These are phyloP conservation scores for Diadema setosum DNA, from an alignment of 35 echinoderm and acorn worm species.

Conservation along the genomic window DNA sequence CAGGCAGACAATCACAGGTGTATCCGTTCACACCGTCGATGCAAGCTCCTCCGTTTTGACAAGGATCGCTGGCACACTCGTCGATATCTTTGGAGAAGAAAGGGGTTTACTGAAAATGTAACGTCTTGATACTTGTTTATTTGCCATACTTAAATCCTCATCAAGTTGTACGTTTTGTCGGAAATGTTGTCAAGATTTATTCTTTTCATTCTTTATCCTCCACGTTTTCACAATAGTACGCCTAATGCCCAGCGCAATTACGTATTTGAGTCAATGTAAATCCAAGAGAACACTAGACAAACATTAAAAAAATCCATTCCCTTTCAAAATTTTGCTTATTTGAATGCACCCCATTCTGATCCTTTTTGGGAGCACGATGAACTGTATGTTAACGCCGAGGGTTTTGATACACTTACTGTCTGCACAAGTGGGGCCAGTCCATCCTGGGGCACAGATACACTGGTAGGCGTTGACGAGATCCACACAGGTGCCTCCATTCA, in stretches of 20 bases:
- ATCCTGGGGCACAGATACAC: constrained; percentile 14
- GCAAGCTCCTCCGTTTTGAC: constrained; percentile 31
- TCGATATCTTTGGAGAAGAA: neutral
- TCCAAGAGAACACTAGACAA: neutral
- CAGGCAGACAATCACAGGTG: constrained; percentile 10
- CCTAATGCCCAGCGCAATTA: neutral
- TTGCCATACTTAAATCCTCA: neutral
- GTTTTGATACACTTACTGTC: neutral
- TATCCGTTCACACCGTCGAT: constrained; percentile 14
- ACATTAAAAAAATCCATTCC: neutral
- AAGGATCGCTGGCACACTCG: constrained; percentile 32
- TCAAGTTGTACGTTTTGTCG: neutral
- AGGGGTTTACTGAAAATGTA: neutral
- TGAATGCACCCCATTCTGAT: neutral
- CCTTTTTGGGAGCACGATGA: neutral
- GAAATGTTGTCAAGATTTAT: neutral
- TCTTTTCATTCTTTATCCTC: neutral
- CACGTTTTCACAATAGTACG: neutral
- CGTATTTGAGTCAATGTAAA: neutral
- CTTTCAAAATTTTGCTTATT: neutral
- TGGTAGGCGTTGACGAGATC: neutral
- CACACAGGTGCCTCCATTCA: constrained; percentile 34
- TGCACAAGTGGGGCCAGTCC: neutral
- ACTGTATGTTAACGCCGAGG: neutral
- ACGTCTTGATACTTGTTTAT: neutral